These are phyloP conservation scores for Callosobruchus maculatus DNA, from an alignment of 2,888 invertebrate genomes.

Conservation along the genomic window DNA sequence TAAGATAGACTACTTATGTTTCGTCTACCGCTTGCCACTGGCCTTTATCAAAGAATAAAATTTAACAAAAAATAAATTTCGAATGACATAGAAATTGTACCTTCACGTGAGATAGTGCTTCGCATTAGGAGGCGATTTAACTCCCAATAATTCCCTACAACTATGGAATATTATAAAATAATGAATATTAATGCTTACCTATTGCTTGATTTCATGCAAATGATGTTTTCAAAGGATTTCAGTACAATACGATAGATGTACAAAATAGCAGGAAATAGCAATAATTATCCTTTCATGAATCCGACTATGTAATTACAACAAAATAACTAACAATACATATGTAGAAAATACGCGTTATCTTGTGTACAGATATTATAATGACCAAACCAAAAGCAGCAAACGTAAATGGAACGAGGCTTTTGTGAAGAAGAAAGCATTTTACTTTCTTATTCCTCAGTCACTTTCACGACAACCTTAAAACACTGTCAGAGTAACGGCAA, in stretches of 20 bases:
- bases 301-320: not conserved
- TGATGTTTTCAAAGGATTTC: not conserved
- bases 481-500: slow-evolving; percentile 6
- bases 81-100: too few species aligned
- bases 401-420: not conserved
- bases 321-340: not conserved
- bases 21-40: too few species aligned
- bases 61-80: too few species aligned
- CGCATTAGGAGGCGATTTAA: too few species aligned
- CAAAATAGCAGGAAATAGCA: not conserved
- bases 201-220: not conserved
- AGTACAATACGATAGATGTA: not conserved
- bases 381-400: slow-evolving; percentile 10
- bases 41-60: too few species aligned
- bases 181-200: not conserved
- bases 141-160: too few species aligned
- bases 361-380: slow-evolving; percentile 3
- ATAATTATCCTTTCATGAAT: not conserved
- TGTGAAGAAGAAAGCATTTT: slow-evolving; percentile 34
- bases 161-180: too few species aligned
- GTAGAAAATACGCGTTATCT: not conserved
- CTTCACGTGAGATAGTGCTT: too few species aligned
- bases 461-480: slow-evolving; percentile 32
- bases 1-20: too few species aligned
- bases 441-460: slow-evolving; percentile 36